Conservation (phyloP, 37 sponge, comb jelly and placozoan species). For the Theonella swinhoei region DNA sequence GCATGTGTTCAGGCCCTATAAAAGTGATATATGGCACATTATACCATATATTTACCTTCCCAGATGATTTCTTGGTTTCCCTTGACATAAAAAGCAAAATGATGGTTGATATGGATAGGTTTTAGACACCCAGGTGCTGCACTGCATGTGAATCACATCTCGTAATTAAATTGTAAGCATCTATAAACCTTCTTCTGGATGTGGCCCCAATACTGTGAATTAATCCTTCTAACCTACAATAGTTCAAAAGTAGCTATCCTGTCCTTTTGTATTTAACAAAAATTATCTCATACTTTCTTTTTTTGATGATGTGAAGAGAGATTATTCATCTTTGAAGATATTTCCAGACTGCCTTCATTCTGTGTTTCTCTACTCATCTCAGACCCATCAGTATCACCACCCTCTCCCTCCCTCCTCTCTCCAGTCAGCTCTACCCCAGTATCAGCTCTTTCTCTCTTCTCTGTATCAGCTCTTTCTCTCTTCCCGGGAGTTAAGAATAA, state of each 20-base stretch:
- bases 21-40: neutral
- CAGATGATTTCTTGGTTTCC: slow-evolving; percentile 7
- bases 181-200: neutral
- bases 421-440: too few species aligned
- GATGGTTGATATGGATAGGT: slow-evolving; percentile 1
- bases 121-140: neutral
- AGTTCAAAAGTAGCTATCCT: neutral
- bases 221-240: neutral
- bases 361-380: neutral
- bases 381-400: neutral
- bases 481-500: too few species aligned
- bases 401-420: neutral
- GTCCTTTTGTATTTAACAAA: neutral
- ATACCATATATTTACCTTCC: neutral
- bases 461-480: too few species aligned
- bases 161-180: too few species aligned
- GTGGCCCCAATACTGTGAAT: neutral
- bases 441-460: too few species aligned
- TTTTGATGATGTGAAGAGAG: neutral
- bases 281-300: neutral
- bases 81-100: slow-evolving; percentile 8
- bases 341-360: too few species aligned
- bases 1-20: slow-evolving; percentile 7
- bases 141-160: neutral
- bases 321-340: too few species aligned